These are phyloP conservation scores for Aelia acuminata DNA, from an alignment of 2,888 invertebrate genomes.

Conservation along the genomic window DNA sequence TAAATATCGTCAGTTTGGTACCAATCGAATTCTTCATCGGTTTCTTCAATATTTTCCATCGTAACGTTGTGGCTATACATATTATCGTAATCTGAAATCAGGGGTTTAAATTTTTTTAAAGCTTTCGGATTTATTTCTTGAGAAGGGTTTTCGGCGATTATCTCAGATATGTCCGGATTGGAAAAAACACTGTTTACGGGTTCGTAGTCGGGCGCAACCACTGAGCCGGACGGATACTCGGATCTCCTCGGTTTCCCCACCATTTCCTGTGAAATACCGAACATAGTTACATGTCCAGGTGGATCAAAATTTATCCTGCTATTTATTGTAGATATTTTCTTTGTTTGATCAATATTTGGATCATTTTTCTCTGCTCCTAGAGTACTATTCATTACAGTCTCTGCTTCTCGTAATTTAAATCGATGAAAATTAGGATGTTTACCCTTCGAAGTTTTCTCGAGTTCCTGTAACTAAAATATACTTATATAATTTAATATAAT, in stretches of 20 bases:
- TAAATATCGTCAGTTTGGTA: slow-evolving; percentile 4
- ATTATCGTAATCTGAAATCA: background rate
- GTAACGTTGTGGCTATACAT: background rate
- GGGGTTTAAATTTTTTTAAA: background rate
- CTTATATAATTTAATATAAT: no score
- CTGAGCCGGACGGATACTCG: background rate
- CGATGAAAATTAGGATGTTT: background rate
- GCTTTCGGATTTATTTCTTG: background rate
- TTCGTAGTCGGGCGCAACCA: background rate
- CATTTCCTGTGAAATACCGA: background rate
- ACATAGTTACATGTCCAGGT: background rate
- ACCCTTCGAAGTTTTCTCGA: background rate
- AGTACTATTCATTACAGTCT: no score
- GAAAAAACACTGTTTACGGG: background rate
- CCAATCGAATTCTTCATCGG: slow-evolving; percentile 8
- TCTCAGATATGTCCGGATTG: background rate
- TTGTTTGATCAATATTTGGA: background rate
- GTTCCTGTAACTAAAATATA: background rate
- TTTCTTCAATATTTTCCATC: background rate
- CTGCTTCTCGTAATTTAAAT: no score
- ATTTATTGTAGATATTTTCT: background rate
- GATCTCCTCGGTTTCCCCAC: background rate
- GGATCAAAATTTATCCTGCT: background rate
- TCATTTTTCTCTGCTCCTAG: no score
- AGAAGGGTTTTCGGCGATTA: background rate